These are phyloP conservation scores for Microtus richardsoni DNA, from an alignment of 2,113 vertebrate species.

Conservation along the genomic window DNA sequence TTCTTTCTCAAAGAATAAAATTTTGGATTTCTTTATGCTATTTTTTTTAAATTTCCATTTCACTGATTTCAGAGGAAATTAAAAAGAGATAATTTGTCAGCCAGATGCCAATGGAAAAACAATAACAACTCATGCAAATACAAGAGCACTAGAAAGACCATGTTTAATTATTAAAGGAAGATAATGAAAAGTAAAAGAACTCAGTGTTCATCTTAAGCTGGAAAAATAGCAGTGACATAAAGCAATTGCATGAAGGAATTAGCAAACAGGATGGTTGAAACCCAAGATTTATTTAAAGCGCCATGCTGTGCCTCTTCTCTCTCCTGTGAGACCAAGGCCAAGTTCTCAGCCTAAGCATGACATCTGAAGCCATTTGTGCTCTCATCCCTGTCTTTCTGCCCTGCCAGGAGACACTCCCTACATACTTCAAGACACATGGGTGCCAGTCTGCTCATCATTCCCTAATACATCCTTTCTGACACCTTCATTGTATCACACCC, in stretches of 20 bases:
- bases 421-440: not conserved
- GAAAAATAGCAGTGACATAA: slow-evolving; percentile 23
- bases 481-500: not conserved
- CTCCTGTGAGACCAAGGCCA: not conserved
- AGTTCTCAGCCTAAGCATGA: not conserved
- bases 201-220: not conserved
- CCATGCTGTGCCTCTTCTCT: not conserved
- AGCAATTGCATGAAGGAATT: not conserved
- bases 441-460: not conserved
- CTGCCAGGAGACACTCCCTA: not conserved
- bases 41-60: slow-evolving; percentile 52
- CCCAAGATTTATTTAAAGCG: slow-evolving; percentile 4
- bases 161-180: slow-evolving; percentile 60
- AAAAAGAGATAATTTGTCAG: slow-evolving; percentile 15
- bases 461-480: not conserved
- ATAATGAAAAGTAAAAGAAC: slow-evolving; percentile 29
- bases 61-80: slow-evolving; percentile 49
- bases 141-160: not conserved
- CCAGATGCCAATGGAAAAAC: slow-evolving; percentile 37
- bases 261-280: not conserved
- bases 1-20: slow-evolving; percentile 32
- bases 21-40: slow-evolving; percentile 43
- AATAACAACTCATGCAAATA: slow-evolving; percentile 26
- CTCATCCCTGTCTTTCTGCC: not conserved
- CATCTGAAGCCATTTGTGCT: not conserved